Percentiles rank a stretch among this genome's conserved stretches.
phyloP scores from a whole-genome alignment of 1,140 invertebrate genomes.

The Drosophila miranda region DNA sequence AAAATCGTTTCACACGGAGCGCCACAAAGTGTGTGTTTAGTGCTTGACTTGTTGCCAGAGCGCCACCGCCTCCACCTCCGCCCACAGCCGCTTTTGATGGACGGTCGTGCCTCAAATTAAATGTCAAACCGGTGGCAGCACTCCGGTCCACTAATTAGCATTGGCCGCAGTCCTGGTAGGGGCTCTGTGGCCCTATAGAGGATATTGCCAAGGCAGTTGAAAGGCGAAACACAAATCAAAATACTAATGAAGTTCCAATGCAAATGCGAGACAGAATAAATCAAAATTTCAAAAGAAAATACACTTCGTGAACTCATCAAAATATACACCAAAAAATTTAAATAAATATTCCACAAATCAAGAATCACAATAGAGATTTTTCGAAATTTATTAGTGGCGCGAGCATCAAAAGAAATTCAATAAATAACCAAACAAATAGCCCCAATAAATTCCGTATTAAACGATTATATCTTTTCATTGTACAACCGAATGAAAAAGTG shows the following conservation, averaged over 20 bases:
- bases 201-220: background rate
- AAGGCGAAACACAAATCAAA: slow-evolving; percentile 11
- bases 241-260: background rate
- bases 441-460: slow-evolving; percentile 7
- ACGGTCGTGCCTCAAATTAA: background rate
- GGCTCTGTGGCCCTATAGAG: background rate
- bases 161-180: background rate
- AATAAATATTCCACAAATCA: background rate
- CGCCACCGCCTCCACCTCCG: background rate
- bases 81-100: too few species aligned
- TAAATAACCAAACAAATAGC: slow-evolving; percentile 19
- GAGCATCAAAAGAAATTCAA: slow-evolving; percentile 2
- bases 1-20: background rate
- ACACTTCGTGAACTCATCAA: background rate
- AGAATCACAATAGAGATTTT: slow-evolving; percentile 12
- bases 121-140: slow-evolving; percentile 8
- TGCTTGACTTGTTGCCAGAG: slow-evolving; percentile 50
- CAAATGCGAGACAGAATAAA: slow-evolving; percentile 10
- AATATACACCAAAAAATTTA: slow-evolving; percentile 1
- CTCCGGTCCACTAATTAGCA: slow-evolving; percentile 25
- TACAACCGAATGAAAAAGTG: background rate
- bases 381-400: background rate
- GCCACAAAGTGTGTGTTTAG: slow-evolving; percentile 21
- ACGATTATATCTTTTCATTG: background rate
- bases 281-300: background rate